phyloP scores from a whole-genome alignment of 1,140 invertebrate genomes.

The Daktulosphaira vitifoliae region DNA sequence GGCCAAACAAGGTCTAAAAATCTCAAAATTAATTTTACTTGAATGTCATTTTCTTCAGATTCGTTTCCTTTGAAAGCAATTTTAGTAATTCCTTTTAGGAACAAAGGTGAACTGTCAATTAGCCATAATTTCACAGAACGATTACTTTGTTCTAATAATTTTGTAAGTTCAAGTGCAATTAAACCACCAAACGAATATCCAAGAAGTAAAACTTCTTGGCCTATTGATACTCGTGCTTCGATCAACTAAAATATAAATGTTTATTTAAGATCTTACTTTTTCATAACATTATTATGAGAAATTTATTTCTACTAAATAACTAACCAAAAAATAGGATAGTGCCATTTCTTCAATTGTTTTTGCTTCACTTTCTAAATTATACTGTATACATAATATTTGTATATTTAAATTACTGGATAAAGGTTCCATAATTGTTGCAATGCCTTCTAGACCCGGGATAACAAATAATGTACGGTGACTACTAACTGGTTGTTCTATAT shows the following conservation, averaged over 20 bases:
- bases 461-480: conserved; percentile 51
- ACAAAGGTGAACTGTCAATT: conserved; percentile 45
- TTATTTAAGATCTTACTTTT: too few relatives aligned
- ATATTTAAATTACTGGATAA: conserved; percentile 51
- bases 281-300: background rate
- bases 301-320: conserved; percentile 31
- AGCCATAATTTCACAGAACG: conserved; percentile 42
- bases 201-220: conserved; percentile 50
- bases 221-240: conserved; percentile 36
- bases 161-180: conserved; percentile 49
- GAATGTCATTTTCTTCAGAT: conserved; percentile 34
- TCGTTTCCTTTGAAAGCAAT: conserved; percentile 29
- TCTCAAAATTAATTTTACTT: conserved; percentile 37
- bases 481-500: conserved; percentile 31
- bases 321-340: conserved; percentile 43
- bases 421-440: conserved; percentile 50
- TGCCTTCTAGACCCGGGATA: conserved; percentile 68
- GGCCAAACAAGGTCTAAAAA: conserved; percentile 37
- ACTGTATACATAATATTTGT: conserved; percentile 60
- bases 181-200: conserved; percentile 60
- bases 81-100: conserved; percentile 40
- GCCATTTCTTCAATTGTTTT: conserved; percentile 40
- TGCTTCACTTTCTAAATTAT: conserved; percentile 43
- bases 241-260: conserved; percentile 17
- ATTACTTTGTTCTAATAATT: conserved; percentile 50